Evolutionary conservation across 2,888 invertebrate genomes (phyloP), one percentile per base, ranked within the genome.

Genomic region (Dasypogon diadema): DNA sequence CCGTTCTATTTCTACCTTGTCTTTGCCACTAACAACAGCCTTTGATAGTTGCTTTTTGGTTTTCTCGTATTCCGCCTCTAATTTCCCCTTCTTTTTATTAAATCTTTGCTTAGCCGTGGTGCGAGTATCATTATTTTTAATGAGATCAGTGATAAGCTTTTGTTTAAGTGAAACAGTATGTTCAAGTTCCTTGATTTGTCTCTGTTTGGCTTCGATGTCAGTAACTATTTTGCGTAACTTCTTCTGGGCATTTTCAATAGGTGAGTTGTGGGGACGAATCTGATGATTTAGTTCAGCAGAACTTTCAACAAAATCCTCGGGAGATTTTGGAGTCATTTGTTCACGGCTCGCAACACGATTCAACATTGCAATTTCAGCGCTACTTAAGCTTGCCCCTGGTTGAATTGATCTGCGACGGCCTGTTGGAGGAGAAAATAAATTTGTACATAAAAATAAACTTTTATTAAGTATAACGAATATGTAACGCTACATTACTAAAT

Each of bases 111-210:
- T 89, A 10, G 89, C 90, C 56, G 86, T 88, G 0, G 87, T 86
- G 76, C 90, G 87, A 0, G 89, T 87, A 58, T 89, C 89, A 58
- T 88, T 88, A 79, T 89, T 89, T 81, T 89, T 87, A 1, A 89
- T 84, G 80, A 93, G 87, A 80, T 93, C 93, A 80, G 90, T 89
- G 79, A 93, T 92, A 58, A 93, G 88, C 80, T 91, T 91, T 83
- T 93, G 92, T 84, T 93, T 94, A 1, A 92, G 88, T 81, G 90
- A 89, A 80, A 93, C 92, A 0, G 90, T 90, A 70, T 88, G 87
- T 77, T 90, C 88, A 22, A 94, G 85, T 83, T 94, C 93, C 79
- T 90, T 90, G 2, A 93, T 88, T 82, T 92, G 91, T 78, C 91
- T 88, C 80, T 92, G 90, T 42, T 90, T 90, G 16, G 89, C 89